These are phyloP conservation scores for Drosophila athabasca DNA, from an alignment of 1,140 invertebrate genomes.

Conservation along the genomic window DNA sequence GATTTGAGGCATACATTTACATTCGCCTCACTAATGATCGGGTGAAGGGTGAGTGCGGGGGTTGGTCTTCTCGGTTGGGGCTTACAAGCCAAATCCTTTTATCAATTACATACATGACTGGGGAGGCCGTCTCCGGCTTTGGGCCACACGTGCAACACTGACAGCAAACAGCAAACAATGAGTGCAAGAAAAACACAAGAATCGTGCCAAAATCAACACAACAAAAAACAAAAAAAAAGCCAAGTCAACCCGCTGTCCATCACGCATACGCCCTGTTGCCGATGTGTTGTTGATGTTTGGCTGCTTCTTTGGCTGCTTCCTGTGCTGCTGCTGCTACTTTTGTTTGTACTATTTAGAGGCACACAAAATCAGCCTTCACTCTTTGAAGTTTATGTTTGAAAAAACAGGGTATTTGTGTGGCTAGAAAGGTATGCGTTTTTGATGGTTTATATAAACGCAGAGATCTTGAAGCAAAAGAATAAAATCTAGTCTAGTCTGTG, in stretches of 20 bases:
- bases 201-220: conserved; percentile 48
- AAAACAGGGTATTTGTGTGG: no score
- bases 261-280: conserved; percentile 46
- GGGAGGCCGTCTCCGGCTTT: neutral
- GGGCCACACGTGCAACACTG: conserved; percentile 40
- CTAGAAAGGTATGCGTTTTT: no score
- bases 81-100: conserved; percentile 47
- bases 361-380: no score
- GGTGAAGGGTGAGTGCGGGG: no score
- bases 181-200: conserved; percentile 42
- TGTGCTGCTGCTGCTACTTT: conserved; percentile 12
- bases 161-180: conserved; percentile 36
- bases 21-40: conserved; percentile 34
- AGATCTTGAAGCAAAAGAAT: no score
- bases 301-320: neutral
- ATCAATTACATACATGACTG: conserved; percentile 64
- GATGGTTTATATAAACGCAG: no score
- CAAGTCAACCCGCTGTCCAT: conserved; percentile 31
- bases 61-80: conserved; percentile 10
- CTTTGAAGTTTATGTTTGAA: no score
- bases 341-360: neutral
- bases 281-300: no score
- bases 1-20: conserved; percentile 17
- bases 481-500: no score
- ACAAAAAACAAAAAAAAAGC: neutral